phyloP scores from a whole-genome alignment of 2,888 invertebrate genomes.

The Dicranocentrus wangi region DNA sequence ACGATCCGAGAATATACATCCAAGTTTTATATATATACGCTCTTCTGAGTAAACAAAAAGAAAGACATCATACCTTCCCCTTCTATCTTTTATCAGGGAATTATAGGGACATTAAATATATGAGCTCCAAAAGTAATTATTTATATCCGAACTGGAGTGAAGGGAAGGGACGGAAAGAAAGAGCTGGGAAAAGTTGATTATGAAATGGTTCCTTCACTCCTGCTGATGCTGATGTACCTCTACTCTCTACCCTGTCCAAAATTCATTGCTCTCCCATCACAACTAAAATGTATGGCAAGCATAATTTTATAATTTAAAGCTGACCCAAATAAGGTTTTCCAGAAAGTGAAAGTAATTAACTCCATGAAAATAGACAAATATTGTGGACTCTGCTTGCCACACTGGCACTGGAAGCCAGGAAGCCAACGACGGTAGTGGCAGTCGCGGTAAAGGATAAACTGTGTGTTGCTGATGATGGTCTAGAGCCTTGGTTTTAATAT shows the following conservation, averaged over 20 bases:
- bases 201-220: no score
- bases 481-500: background rate
- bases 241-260: background rate
- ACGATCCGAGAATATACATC: no score
- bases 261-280: background rate
- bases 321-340: slow-evolving; percentile 48
- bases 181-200: no score
- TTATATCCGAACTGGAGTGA: no score
- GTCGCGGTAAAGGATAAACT: background rate
- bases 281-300: background rate
- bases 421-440: background rate
- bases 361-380: slow-evolving; percentile 5
- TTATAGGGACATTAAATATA: no score
- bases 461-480: background rate
- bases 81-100: no score
- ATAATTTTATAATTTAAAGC: slow-evolving; percentile 51
- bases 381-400: no score
- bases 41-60: no score
- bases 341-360: slow-evolving; percentile 53
- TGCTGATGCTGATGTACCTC: background rate
- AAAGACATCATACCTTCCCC: no score
- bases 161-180: background rate
- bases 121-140: slow-evolving; percentile 26
- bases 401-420: no score
- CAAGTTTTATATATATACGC: no score